Conservation (phyloP, 2,113 vertebrate species). For the Pseudopipra pipra region DNA sequence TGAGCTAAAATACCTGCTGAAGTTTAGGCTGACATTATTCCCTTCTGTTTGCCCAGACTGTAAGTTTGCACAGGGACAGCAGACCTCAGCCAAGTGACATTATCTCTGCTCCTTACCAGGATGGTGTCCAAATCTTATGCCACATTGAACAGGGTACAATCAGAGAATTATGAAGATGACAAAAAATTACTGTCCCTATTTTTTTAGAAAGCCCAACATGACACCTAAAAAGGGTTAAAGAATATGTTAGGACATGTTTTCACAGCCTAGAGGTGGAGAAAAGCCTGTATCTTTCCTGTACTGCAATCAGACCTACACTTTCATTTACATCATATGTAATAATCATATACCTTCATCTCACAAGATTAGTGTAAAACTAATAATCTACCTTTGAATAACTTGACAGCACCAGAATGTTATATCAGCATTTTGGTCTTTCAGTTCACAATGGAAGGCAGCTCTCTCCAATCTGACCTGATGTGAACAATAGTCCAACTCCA, state of each 20-base stretch:
- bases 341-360: neutral
- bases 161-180: neutral
- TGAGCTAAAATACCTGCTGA: neutral
- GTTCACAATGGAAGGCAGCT: neutral
- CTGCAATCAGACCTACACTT: neutral
- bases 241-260: neutral
- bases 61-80: neutral
- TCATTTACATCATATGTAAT: neutral
- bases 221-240: neutral
- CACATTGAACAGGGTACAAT: neutral
- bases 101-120: neutral
- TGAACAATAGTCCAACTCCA: neutral
- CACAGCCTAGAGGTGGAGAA: neutral
- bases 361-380: neutral
- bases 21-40: slow-evolving; percentile 21
- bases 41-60: neutral
- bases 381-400: neutral
- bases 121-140: neutral
- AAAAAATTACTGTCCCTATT: neutral
- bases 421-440: neutral
- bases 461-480: neutral
- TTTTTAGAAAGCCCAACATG: neutral
- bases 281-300: neutral
- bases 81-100: neutral
- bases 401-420: neutral